These are phyloP conservation scores for Prostheceraeus crozeri DNA, from an alignment of 2,888 invertebrate species.

Conservation along the genomic window DNA sequence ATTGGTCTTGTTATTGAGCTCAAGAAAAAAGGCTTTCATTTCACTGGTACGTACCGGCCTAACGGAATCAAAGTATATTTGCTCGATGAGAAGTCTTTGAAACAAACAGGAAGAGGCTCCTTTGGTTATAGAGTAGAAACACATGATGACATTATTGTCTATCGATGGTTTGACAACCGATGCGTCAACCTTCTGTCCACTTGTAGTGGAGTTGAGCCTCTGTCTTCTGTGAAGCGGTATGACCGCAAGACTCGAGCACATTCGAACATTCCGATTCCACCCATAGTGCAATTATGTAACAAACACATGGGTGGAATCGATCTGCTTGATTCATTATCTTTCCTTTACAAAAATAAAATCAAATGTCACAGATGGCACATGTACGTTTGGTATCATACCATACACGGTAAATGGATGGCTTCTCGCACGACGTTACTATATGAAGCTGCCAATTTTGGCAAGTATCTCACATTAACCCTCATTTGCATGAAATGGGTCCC, in stretches of 20 bases:
- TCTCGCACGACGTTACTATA: no score
- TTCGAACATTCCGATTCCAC: conserved; percentile 17
- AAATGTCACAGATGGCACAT: conserved; percentile 26
- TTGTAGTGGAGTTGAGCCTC: conserved; percentile 2
- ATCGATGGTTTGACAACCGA: conserved; percentile 38
- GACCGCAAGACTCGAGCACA: conserved; percentile 23
- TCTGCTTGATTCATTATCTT: conserved; percentile 13
- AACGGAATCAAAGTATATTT: conserved; percentile 20
- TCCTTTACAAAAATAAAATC: conserved; percentile 27
- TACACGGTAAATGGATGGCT: no score
- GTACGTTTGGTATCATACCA: conserved; percentile 18
- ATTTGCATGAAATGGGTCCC: no score
- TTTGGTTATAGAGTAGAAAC: conserved; percentile 27
- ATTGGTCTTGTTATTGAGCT: conserved; percentile 18
- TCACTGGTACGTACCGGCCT: conserved; percentile 5
- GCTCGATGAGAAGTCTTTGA: conserved; percentile 26
- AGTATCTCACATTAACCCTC: no score
- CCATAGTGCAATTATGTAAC: conserved; percentile 30
- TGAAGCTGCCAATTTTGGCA: no score
- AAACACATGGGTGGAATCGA: conserved; percentile 31
- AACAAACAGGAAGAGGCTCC: conserved; percentile 33
- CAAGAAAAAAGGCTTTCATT: background rate
- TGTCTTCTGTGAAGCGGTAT: background rate
- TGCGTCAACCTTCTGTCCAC: conserved; percentile 28
- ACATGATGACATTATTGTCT: conserved; percentile 27